phyloP scores from a whole-genome alignment of 1,140 invertebrate species.

The Drosophila tsacasi region DNA sequence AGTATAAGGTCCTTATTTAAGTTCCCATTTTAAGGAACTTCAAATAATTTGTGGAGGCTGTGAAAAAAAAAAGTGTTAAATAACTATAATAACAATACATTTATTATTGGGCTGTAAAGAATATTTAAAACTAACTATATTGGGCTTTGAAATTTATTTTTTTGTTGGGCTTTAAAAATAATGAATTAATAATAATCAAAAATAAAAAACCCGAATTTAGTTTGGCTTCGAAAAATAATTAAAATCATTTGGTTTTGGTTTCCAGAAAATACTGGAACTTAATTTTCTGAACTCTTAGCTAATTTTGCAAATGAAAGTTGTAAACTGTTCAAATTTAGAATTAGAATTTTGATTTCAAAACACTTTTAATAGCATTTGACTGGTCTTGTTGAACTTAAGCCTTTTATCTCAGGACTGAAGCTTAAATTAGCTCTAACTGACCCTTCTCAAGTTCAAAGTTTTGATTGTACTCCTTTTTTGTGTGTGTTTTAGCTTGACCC shows the following conservation, averaged over 20 bases:
- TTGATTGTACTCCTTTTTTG: neutral
- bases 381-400: neutral
- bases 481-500: constrained; percentile 5
- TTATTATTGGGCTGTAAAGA: no score
- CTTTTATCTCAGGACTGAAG: neutral
- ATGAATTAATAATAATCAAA: neutral
- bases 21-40: no score
- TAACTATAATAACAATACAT: no score
- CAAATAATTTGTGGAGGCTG: neutral
- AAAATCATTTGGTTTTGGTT: no score
- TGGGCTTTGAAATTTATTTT: neutral
- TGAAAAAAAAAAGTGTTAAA: no score
- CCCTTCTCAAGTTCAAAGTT: constrained; percentile 26
- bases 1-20: no score
- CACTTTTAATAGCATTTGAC: neutral
- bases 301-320: no score
- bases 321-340: neutral
- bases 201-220: neutral
- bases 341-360: neutral
- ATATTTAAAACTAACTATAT: neutral
- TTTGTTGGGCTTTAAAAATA: neutral
- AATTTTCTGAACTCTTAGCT: no score
- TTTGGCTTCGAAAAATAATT: neutral
- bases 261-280: neutral
- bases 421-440: constrained; percentile 10